Percentiles rank a stretch among this genome's conserved stretches.
These are phyloP conservation scores for Dicaeum eximium DNA, from an alignment of 2,113 vertebrate genomes.

Conservation along the genomic window DNA sequence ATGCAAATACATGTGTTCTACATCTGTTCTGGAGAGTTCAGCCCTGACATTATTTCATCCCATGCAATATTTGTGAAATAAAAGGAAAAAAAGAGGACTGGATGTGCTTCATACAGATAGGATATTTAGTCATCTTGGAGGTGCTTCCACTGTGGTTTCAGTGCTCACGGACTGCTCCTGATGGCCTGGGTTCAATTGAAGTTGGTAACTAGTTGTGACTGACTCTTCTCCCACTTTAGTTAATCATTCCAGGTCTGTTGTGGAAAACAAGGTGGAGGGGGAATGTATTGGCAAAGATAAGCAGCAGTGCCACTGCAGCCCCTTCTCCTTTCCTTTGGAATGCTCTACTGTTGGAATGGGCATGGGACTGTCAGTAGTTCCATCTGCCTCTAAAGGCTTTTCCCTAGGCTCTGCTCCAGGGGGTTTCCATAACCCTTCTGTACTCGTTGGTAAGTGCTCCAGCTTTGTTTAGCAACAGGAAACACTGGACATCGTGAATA, in stretches of 20 bases:
- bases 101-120: slow-evolving; percentile 61
- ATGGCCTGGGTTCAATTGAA: slow-evolving; percentile 47
- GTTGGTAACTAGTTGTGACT: slow-evolving; percentile 28
- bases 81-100: slow-evolving; percentile 36
- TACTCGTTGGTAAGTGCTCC: not conserved
- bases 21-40: slow-evolving; percentile 61
- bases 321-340: not conserved
- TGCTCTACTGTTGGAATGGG: no score
- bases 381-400: not conserved
- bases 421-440: accelerated
- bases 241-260: slow-evolving; percentile 1
- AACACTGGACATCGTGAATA: accelerated
- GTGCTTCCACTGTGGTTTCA: slow-evolving; percentile 1
- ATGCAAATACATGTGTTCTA: slow-evolving; percentile 67
- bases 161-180: not conserved
- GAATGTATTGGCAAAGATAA: not conserved
- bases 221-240: slow-evolving; percentile 1
- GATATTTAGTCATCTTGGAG: slow-evolving; percentile 58
- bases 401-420: not conserved
- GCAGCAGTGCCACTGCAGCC: not conserved
- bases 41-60: slow-evolving; percentile 65
- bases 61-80: slow-evolving; percentile 67
- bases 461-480: not conserved
- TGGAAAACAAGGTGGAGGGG: not conserved
- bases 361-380: not conserved